Conservation (phyloP, 2,113 vertebrate genomes). For the Spermophilus dauricus region DNA sequence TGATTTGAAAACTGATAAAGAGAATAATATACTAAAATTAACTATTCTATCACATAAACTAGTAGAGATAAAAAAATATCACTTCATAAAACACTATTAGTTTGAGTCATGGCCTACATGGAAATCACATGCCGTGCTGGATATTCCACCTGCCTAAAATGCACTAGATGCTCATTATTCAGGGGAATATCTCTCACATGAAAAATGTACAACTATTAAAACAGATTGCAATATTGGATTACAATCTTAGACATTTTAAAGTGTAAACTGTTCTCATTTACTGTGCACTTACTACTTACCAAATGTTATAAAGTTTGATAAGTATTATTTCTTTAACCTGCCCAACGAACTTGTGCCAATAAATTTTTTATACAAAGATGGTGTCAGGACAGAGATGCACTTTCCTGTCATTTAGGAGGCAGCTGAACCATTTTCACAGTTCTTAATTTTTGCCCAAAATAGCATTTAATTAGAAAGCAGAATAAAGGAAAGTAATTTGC, state of each 20-base stretch:
- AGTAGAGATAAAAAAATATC: neutral
- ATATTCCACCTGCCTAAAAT: neutral
- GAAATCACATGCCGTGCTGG: neutral
- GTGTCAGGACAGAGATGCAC: neutral
- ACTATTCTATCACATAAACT: neutral
- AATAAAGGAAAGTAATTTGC: neutral
- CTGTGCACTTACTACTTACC: neutral
- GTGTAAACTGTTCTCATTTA: neutral
- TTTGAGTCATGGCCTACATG: neutral
- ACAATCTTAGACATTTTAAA: neutral
- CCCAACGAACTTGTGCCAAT: no score
- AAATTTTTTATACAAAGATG: neutral
- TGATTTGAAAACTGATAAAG: neutral
- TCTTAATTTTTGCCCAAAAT: neutral
- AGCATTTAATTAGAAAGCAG: constrained; percentile 21
- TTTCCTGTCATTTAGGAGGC: neutral
- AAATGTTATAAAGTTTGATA: neutral
- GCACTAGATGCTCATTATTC: neutral
- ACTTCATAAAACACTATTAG: neutral
- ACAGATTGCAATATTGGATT: neutral
- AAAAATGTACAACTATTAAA: neutral
- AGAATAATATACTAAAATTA: neutral
- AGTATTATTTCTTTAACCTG: neutral
- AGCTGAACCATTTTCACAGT: neutral
- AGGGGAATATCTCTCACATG: neutral